Evolutionary conservation across 2,113 vertebrate species (phyloP).

Genomic region (Lynx canadensis): DNA sequence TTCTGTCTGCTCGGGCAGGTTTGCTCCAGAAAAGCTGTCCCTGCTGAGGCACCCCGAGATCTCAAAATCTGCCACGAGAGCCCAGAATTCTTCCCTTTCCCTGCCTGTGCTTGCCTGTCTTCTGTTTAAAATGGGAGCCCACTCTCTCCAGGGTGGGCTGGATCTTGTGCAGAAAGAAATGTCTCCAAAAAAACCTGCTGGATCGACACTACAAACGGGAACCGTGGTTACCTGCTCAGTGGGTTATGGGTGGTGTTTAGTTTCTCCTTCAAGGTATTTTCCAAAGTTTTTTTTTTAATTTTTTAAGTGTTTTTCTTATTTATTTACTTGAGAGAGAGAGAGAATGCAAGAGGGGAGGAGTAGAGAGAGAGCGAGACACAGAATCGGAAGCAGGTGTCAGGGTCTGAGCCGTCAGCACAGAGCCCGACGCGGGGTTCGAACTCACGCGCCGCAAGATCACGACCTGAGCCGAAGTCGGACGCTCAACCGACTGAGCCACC

Average conservation of each 20-base stretch:
- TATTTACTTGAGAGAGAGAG: no score
- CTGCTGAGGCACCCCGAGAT: not conserved
- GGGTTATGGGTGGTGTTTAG: not conserved
- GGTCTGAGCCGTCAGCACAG: no score
- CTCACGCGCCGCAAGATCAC: no score
- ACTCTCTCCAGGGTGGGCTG: not conserved
- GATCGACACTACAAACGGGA: not conserved
- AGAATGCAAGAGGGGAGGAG: no score
- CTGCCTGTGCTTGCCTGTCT: not conserved
- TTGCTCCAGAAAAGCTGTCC: not conserved
- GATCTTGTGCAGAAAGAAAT: not conserved
- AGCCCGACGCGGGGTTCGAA: no score
- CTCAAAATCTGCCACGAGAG: not conserved
- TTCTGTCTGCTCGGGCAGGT: not conserved
- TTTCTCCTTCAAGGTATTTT: not conserved
- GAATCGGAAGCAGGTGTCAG: no score
- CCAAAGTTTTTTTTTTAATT: not conserved
- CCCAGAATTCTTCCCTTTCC: not conserved
- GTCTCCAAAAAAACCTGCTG: not conserved
- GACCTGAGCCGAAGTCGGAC: no score
- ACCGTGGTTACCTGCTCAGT: no score
- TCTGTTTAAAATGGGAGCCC: not conserved
- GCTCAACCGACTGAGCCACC: no score
- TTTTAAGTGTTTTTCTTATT: no score
- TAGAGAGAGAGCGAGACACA: no score